Base-by-base conservation (phyloP, 2,113 vertebrate genomes). In the Oenanthe oenanthe region DNA sequence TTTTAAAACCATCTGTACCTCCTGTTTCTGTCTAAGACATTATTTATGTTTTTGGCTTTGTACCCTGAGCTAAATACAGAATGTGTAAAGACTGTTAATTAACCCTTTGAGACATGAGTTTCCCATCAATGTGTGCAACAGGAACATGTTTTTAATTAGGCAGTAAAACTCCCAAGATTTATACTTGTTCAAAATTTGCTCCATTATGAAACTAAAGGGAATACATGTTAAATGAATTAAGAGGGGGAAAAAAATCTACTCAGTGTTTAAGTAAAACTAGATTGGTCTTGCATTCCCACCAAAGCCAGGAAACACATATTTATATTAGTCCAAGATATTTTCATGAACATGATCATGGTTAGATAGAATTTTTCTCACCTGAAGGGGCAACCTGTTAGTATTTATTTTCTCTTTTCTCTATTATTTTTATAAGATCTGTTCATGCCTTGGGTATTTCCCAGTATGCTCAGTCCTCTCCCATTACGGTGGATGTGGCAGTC, bases 31-130 rank as follows among this genome's bases (percentile, higher is more conserved):
- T 95, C 95, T 91, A 83, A 97, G 94, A 96, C 32, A 9, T 98
- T 98, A 98, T 98, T 98, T 98, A 98, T 98, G 97, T 93, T 97
- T 98, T 97, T 95, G 97, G 98, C 97, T 97, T 98, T 97, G 95
- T 97, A 95, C 93, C 92, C 65, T 68, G 70, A 96, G 93, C 97
- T 98, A 98, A 98, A 98, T 97, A 96, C 56, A 91, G 97, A 97
- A 97, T 95, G 92, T 97, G 97, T 98, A 98, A 98, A 97, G 97
- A 91, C 96, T 97, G 93, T 96, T 98, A 97, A 98, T 98, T 98
- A 98, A 98, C 98, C 97, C 97, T 98, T 97, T 94, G 97, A 98
- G 98, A 98, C 96, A 93, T 92, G 89, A 85, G 73, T 96, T 98
- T 98, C 97, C 97, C 97, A 98, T 95, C 93, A 95, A 95, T 95